Evolutionary conservation across 2,113 vertebrate genomes (phyloP), one percentile per base, ranked within the genome.

Genomic region (Orientallactaga bullata): DNA sequence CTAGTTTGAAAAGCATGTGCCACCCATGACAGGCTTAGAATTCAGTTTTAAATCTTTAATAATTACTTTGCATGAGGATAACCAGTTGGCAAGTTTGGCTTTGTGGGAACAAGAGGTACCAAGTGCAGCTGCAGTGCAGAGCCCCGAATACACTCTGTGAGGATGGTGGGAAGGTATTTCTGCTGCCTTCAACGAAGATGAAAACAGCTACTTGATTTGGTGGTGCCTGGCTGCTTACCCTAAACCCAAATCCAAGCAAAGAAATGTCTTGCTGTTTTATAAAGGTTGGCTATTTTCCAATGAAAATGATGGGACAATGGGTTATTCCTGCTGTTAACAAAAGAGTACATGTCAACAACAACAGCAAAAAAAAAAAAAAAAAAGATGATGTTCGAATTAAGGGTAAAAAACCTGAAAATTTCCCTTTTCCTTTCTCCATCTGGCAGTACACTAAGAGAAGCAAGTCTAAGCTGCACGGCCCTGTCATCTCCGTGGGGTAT

Each of bases 401-500:
- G 35, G 95, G 94, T 92, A 66, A 85, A 71, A 18, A 89, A 71
- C 87, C 91, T 94, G 9, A 73, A 28, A 96, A 90, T 89, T 71
- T 92, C 74, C 15, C 42, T 83, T 94, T 94, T 78, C 68, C 28
- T 23, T 73, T 93, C 96, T 39, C 0, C 97, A 97, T 90, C 94
- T 97, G 95, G 94, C 96, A 97, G 95, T 69, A 66, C 90, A 96
- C 95, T 93, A 69, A 74, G 28, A 76, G 85, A 66, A 90, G 93
- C 88, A 96, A 96, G 94, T 93, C 95, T 93, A 95, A 90, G 96
- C 96, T 96, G 90, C 94, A 93, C 65, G 91, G 88, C 94, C 83
- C 76, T 96, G 98, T 98, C 98, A 98, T 97, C 98, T 98, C 98
- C 93, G 88, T 69, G 95, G 96, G 98, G 98, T 99, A 98, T 99